Percentiles rank a stretch among this genome's conserved stretches.
These are phyloP conservation scores for Phasia obesa DNA, from an alignment of 2,888 invertebrate genomes.

Conservation along the genomic window DNA sequence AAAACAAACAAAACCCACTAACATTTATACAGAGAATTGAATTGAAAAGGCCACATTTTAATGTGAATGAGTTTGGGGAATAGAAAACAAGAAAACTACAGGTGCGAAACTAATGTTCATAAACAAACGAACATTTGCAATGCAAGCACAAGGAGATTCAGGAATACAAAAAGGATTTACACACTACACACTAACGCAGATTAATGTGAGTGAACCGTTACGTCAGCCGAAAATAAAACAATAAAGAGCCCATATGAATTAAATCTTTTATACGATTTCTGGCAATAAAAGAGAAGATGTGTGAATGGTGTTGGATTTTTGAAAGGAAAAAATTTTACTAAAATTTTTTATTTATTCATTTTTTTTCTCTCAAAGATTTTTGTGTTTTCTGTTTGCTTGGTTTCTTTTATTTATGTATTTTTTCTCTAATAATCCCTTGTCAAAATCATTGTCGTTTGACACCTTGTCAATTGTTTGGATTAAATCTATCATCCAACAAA, in stretches of 20 bases:
- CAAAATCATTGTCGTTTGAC: conserved; percentile 64
- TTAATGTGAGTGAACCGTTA: conserved; percentile 46
- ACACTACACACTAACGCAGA: conserved; percentile 25
- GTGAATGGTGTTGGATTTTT: conserved; percentile 1
- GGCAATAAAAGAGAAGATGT: conserved; percentile 2
- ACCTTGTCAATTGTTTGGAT: conserved; percentile 61
- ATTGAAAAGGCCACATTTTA: conserved; percentile 31
- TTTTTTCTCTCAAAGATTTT: conserved; percentile 6
- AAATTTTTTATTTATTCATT: too few relatives aligned
- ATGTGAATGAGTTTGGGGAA: conserved; percentile 58
- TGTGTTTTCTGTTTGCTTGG: conserved; percentile 25
- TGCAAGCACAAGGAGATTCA: conserved; percentile 18
- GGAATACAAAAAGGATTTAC: conserved; percentile 5
- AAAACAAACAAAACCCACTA: conserved; percentile 23
- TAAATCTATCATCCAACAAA: conserved; percentile 52
- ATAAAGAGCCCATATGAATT: conserved; percentile 40
- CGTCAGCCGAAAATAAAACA: conserved; percentile 8
- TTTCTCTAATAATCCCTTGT: conserved; percentile 51
- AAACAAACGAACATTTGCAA: conserved; percentile 8
- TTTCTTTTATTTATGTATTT: conserved; percentile 46
- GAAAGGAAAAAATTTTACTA: neutral
- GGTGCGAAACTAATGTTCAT: conserved; percentile 59
- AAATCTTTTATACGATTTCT: conserved; percentile 25
- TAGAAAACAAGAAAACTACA: conserved; percentile 48
- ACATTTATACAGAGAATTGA: neutral